Conservation (phyloP, 2,113 vertebrate genomes). For the Hippopotamus amphibius region DNA sequence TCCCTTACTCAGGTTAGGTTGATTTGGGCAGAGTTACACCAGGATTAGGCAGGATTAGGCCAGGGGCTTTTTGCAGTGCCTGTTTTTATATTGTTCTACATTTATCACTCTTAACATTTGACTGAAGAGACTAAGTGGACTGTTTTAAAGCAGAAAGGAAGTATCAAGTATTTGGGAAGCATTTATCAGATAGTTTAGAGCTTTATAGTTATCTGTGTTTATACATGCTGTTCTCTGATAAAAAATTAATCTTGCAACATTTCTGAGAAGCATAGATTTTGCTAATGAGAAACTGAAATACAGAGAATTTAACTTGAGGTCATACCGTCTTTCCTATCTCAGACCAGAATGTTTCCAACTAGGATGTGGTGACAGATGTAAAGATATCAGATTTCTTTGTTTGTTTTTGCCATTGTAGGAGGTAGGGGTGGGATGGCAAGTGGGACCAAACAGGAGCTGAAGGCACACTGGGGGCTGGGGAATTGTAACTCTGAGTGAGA, state of each 20-base stretch:
- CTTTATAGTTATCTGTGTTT: conserved; percentile 15
- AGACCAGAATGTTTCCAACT: conserved; percentile 18
- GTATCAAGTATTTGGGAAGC: conserved; percentile 19
- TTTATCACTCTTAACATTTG: not conserved
- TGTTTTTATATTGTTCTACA: not conserved
- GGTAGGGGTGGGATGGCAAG: not conserved
- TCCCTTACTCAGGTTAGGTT: not conserved
- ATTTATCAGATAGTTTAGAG: conserved; percentile 24
- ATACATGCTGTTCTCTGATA: not conserved
- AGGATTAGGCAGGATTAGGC: not conserved
- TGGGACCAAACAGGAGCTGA: not conserved
- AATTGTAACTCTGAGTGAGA: not conserved
- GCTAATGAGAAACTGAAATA: conserved; percentile 29
- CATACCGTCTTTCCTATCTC: not conserved
- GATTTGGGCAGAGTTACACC: not conserved
- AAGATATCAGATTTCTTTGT: conserved; percentile 16
- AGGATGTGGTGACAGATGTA: not conserved
- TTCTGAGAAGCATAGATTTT: conserved; percentile 46
- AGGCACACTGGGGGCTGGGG: not conserved
- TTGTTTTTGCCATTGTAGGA: conserved; percentile 31
- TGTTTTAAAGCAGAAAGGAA: conserved; percentile 48
- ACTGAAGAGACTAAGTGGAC: not conserved
- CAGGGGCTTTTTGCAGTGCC: not conserved
- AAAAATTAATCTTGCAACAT: conserved; percentile 4
- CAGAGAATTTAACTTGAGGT: conserved; percentile 26